Conservation (phyloP, 2,113 vertebrate genomes). For the Ailurus styani region DNA sequence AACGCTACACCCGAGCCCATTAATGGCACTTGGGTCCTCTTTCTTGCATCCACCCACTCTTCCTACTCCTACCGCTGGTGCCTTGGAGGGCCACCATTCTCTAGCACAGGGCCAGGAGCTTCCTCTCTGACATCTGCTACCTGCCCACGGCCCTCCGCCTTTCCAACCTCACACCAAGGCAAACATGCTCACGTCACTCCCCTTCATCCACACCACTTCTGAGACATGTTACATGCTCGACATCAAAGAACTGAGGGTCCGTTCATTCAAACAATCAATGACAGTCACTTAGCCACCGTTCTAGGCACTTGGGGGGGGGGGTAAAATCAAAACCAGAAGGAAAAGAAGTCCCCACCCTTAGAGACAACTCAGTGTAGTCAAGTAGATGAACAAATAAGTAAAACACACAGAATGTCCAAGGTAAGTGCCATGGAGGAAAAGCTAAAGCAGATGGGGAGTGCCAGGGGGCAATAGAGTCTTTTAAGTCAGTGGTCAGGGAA, state of each 20-base stretch:
- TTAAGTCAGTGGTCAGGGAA: not conserved
- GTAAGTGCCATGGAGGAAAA: too few species aligned
- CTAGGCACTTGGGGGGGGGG: not conserved
- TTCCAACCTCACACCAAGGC: not conserved
- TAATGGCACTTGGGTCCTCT: not conserved
- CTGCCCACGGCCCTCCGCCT: not conserved
- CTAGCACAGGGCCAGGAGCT: not conserved
- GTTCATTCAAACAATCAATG: not conserved
- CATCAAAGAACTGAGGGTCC: not conserved
- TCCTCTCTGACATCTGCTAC: not conserved
- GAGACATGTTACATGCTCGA: accelerated
- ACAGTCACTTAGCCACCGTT: not conserved
- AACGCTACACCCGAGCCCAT: not conserved
- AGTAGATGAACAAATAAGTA: not conserved
- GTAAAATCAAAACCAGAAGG: not conserved
- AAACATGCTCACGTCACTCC: not conserved
- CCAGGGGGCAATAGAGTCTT: not conserved
- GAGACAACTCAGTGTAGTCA: not conserved
- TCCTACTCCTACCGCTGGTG: not conserved
- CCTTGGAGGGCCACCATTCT: not conserved
- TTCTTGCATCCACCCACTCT: not conserved
- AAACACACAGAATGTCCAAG: accelerated
- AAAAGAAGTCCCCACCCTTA: not conserved
- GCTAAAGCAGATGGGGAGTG: not conserved
- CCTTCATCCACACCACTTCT: not conserved